phyloP scores from a whole-genome alignment of 2,888 invertebrate species.

The Spodoptera exigua region DNA sequence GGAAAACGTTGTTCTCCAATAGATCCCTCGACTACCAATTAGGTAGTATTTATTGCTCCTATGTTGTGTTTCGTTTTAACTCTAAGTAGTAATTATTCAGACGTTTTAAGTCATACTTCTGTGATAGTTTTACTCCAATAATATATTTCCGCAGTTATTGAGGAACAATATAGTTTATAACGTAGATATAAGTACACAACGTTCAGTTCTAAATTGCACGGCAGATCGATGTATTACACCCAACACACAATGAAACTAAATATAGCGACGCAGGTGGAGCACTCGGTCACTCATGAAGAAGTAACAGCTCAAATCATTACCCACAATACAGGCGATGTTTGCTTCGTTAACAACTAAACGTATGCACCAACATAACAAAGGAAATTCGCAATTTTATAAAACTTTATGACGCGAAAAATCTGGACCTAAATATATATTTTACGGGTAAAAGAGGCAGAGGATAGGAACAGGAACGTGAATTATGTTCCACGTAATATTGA shows the following conservation, averaged over 20 bases:
- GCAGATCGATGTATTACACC: constrained; percentile 78
- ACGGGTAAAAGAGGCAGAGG: constrained; percentile 30
- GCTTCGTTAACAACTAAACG: constrained; percentile 46
- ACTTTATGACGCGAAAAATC: constrained; percentile 36
- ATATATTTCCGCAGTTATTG: constrained; percentile 6
- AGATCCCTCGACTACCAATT: too few species aligned
- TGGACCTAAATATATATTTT: constrained; percentile 44
- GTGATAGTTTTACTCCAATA: too few species aligned
- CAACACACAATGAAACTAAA: constrained; percentile 86
- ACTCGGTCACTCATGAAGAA: constrained; percentile 73
- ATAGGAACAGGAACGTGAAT: constrained; percentile 38
- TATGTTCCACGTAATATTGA: constrained; percentile 36
- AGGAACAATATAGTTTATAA: constrained; percentile 35
- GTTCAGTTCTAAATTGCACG: constrained; percentile 65
- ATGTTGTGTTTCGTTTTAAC: too few species aligned
- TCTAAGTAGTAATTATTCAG: too few species aligned
- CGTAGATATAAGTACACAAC: constrained; percentile 50
- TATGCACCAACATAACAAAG: constrained; percentile 46
- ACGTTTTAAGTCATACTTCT: too few species aligned
- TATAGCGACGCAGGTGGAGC: constrained; percentile 82
- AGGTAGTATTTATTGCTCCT: too few species aligned
- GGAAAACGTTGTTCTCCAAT: too few species aligned
- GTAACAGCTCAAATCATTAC: constrained; percentile 67
- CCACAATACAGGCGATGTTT: constrained; percentile 55
- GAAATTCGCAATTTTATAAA: constrained; percentile 40